Percentiles rank a stretch among this genome's conserved stretches.
Conservation (phyloP, 2,888 invertebrate genomes). For the Heliconius erato region DNA sequence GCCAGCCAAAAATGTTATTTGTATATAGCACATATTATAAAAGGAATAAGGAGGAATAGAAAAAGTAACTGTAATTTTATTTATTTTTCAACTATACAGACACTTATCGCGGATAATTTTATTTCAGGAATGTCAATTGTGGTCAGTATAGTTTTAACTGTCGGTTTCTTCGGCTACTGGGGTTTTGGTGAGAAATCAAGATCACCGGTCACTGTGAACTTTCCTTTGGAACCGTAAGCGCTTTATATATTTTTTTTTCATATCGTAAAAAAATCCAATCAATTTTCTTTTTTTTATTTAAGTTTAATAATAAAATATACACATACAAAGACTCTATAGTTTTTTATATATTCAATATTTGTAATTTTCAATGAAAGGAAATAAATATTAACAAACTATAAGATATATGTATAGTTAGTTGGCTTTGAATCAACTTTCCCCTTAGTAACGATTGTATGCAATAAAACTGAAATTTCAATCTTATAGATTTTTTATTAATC, state of each 20-base stretch:
- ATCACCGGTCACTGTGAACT: conserved; percentile 68
- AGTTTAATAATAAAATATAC: background rate
- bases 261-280: background rate
- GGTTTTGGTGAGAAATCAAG: conserved; percentile 60
- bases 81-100: background rate
- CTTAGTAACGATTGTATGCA: too few relatives aligned
- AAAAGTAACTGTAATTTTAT: too few relatives aligned
- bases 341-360: background rate
- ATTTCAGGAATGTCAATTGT: conserved; percentile 63
- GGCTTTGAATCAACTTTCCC: background rate
- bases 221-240: conserved; percentile 56
- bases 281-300: background rate
- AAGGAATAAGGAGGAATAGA: too few relatives aligned
- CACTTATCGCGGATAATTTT: background rate
- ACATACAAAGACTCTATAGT: background rate
- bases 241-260: background rate
- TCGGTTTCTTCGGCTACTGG: conserved; percentile 70
- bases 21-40: too few relatives aligned
- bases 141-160: conserved; percentile 55
- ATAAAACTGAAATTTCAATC: too few relatives aligned
- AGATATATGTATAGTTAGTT: background rate
- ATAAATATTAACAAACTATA: too few relatives aligned
- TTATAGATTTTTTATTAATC: background rate
- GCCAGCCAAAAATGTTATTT: too few relatives aligned
- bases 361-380: background rate